phyloP scores from a whole-genome alignment of 2,113 vertebrate genomes.

The Coptodon bakossiorum region DNA sequence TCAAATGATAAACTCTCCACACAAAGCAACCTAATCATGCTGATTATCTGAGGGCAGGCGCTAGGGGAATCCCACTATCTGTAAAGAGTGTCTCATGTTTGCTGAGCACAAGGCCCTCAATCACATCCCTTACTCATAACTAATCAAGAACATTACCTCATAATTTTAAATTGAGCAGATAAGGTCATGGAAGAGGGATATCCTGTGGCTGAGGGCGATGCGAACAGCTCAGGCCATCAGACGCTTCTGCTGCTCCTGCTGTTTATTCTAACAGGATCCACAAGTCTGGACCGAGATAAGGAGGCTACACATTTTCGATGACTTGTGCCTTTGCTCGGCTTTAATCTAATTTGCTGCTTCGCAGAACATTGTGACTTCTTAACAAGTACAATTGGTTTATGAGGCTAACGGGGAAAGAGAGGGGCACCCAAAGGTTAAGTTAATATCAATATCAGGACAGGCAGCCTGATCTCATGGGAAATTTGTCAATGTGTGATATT shows the following conservation, averaged over 20 bases:
- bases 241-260: slow-evolving; percentile 23
- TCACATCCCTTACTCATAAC: slow-evolving; percentile 24
- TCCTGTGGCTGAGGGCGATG: background rate
- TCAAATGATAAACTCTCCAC: slow-evolving; percentile 16
- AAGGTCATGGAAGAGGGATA: slow-evolving; percentile 20
- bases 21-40: slow-evolving; percentile 31
- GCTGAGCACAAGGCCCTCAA: slow-evolving; percentile 31
- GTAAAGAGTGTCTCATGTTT: slow-evolving; percentile 33
- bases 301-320: slow-evolving; percentile 56
- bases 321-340: slow-evolving; percentile 44
- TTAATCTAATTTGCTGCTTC: slow-evolving; percentile 58
- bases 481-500: background rate
- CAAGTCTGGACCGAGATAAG: slow-evolving; percentile 49
- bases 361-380: slow-evolving; percentile 70
- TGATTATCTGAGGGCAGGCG: slow-evolving; percentile 32
- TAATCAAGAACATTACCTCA: slow-evolving; percentile 44
- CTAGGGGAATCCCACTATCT: slow-evolving; percentile 34
- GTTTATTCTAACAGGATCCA: slow-evolving; percentile 44
- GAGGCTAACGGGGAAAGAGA: slow-evolving; percentile 36
- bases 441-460: slow-evolving; percentile 19
- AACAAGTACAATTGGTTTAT: slow-evolving; percentile 66
- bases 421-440: slow-evolving; percentile 37
- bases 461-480: slow-evolving; percentile 12
- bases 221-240: slow-evolving; percentile 9
- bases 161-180: slow-evolving; percentile 38